Percentiles rank a stretch among this genome's conserved stretches.
Evolutionary conservation across 2,113 vertebrate species (phyloP).

Genomic region (Bagarius yarrelli): DNA sequence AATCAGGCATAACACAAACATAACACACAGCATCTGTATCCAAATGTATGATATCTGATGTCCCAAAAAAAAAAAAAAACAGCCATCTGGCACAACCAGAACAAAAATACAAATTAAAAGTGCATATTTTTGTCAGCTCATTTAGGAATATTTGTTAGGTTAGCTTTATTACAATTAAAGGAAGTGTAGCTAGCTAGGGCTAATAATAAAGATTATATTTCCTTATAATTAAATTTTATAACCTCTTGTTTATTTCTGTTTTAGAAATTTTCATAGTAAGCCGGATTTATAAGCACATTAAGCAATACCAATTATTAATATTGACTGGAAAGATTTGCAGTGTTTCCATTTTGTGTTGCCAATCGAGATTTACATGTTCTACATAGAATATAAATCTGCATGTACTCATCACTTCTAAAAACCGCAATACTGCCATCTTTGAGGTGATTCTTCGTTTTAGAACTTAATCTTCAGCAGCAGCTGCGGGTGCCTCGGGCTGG

Average conservation of each 20-base stretch:
- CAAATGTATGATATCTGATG: not conserved
- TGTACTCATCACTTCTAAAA: too few relatives aligned
- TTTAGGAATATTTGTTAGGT: not conserved
- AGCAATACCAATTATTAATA: not conserved
- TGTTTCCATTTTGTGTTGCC: too few relatives aligned
- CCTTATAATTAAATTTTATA: not conserved
- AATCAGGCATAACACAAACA: conserved; percentile 1
- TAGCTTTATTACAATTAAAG: not conserved
- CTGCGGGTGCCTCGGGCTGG: too few relatives aligned
- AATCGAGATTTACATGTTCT: too few relatives aligned
- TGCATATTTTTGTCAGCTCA: not conserved
- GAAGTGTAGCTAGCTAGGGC: not conserved
- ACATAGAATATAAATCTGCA: too few relatives aligned
- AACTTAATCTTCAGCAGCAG: too few relatives aligned
- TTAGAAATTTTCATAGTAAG: not conserved
- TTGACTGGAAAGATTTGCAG: too few relatives aligned
- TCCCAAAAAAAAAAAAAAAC: not conserved
- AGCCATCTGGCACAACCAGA: not conserved
- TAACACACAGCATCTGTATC: not conserved
- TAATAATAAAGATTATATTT: not conserved
- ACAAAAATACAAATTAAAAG: not conserved
- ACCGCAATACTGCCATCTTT: too few relatives aligned
- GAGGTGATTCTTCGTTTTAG: too few relatives aligned
- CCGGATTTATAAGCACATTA: too few relatives aligned
- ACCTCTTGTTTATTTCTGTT: not conserved